Base-by-base conservation (phyloP, 2,113 vertebrate species). In the rat (Rattus norvegicus) region DNA sequence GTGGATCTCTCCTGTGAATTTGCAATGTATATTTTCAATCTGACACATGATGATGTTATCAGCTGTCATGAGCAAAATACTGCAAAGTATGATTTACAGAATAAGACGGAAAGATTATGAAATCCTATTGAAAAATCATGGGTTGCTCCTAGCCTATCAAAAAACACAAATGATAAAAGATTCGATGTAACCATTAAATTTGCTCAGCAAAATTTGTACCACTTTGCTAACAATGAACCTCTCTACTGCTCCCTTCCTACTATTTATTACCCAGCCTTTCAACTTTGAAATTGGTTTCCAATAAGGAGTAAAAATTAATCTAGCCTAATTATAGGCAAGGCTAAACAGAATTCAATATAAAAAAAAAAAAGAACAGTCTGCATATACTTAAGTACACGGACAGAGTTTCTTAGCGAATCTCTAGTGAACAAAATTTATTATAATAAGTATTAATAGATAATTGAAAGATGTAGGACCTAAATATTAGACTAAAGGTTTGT, bases 361-460 rank as follows among this genome's bases (percentile, higher is more conserved):
- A 70, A 84, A 84, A 84, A 84, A 97, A 95, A 26, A 5, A 83
- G 56, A 70, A 93, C 56, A 93, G 56, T 47, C 92, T 94, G 87
- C 33, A 85, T 80, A 59, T 12, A 90, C 61, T 97, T 63, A 96
- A 72, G 75, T 87, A 73, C 69, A 84, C 81, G 95, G 96, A 95
- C 61, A 97, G 97, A 93, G 36, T 92, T 97, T 93, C 89, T 69
- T 39, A 94, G 9, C 30, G 95, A 89, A 96, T 94, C 70, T 93
- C 59, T 95, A 98, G 96, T 86, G 97, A 88, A 93, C 19, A 97
- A 77, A 87, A 96, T 94, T 95, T 95, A 96, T 94, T 97, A 80
- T 28, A 95, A 96, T 39, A 67, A 95, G 97, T 97, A 96, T 88
- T 94, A 97, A 95, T 65, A 91, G 22, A 61, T 81, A 84, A 54